Evolutionary conservation across 1,140 invertebrate genomes (phyloP).

Genomic region (Tetramorium parvispinum): DNA sequence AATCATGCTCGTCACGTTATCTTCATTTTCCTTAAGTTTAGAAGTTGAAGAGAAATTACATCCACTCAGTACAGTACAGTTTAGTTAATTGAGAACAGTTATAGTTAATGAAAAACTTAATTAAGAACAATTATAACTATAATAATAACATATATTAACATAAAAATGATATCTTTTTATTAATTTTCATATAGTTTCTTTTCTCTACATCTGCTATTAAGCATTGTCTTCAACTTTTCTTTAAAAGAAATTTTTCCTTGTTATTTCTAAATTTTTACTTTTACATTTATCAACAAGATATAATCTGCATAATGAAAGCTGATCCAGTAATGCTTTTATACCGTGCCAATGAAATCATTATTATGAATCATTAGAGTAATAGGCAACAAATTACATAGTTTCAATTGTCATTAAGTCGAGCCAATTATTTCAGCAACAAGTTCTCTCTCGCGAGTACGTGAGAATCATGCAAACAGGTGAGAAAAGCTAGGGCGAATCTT

Average conservation of each 20-base stretch:
- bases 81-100: not conserved
- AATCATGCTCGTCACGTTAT: conserved; percentile 38
- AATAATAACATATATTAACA: not conserved
- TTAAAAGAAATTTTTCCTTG: not conserved
- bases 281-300: not conserved
- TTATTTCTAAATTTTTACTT: not conserved
- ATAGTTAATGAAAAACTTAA: not conserved
- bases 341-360: not conserved
- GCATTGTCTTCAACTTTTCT: not conserved
- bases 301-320: not conserved
- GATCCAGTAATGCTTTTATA: not conserved
- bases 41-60: not conserved
- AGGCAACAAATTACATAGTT: not conserved
- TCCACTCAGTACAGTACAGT: not conserved
- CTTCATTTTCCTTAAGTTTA: not conserved
- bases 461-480: conserved; percentile 1
- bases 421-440: conserved; percentile 32
- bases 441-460: not conserved
- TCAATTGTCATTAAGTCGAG: not conserved
- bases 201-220: not conserved
- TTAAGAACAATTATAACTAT: not conserved
- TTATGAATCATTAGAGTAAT: not conserved
- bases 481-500: not conserved
- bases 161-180: not conserved
- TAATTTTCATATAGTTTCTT: no score